A percentile compares a stretch with the other conserved stretches of the same genome.
Conservation (phyloP, 2,797 vertebrate species). For the Cryptoblepharus egeriae region DNA sequence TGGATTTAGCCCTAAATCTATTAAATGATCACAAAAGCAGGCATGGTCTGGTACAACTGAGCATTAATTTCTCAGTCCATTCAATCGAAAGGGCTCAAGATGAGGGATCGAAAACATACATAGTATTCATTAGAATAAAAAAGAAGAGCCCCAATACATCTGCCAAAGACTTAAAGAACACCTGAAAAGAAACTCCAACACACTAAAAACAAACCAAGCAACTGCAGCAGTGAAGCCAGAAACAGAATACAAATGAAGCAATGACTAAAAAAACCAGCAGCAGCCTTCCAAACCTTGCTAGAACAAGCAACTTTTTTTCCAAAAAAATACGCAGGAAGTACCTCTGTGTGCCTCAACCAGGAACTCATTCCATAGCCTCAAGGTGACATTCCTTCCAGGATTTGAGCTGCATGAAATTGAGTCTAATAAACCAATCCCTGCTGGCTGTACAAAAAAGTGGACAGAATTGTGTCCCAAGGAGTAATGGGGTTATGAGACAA, state of each 20-base stretch:
- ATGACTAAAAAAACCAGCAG: background rate
- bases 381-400: background rate
- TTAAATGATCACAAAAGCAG: background rate
- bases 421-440: background rate
- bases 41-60: background rate
- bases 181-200: background rate
- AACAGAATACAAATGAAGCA: background rate
- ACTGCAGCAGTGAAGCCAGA: background rate
- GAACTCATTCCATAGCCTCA: background rate
- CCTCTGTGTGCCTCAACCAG: background rate
- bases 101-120: background rate
- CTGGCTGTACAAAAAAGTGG: background rate
- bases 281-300: background rate
- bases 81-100: background rate
- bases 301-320: background rate
- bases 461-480: background rate
- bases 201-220: background rate
- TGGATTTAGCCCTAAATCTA: too few species aligned
- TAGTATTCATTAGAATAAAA: background rate
- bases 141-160: background rate
- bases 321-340: background rate
- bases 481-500: background rate
- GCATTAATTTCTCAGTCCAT: background rate
- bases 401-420: background rate
- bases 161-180: background rate